Percentiles rank a stretch among this genome's conserved stretches.
These are phyloP conservation scores for Aurelia coerulea DNA, from an alignment of 30 jellyfish, hydroid and myxozoan genomes.

Conservation along the genomic window DNA sequence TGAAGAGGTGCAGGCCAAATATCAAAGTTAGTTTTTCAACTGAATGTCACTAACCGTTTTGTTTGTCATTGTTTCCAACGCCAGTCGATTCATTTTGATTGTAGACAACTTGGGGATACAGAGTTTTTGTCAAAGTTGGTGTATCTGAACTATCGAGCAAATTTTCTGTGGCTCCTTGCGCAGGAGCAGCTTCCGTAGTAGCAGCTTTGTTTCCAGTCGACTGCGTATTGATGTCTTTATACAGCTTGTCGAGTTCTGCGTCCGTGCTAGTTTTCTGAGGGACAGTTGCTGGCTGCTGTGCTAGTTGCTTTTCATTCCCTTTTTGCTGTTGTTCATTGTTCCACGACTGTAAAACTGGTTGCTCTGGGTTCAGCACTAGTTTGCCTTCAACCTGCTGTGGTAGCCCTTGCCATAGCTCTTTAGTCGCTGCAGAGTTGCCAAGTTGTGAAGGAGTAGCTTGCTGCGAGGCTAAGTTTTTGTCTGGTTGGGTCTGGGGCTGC, in stretches of 20 bases:
- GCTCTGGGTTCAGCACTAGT: conserved; percentile 41
- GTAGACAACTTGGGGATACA: conserved; percentile 43
- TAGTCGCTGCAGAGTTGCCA: background rate
- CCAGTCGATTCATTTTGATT: no score
- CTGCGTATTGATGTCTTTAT: conserved; percentile 28
- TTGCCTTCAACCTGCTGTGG: conserved; percentile 61
- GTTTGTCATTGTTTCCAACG: background rate
- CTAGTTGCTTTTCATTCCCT: conserved; percentile 84
- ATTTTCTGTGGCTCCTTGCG: conserved; percentile 22
- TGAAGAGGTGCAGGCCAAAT: no score
- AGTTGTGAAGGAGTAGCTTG: background rate
- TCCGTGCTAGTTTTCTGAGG: background rate
- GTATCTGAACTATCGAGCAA: conserved; percentile 63
- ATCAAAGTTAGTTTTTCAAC: no score
- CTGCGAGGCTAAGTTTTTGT: background rate
- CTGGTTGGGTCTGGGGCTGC: background rate
- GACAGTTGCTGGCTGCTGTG: conserved; percentile 32
- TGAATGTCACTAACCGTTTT: background rate
- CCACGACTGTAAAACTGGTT: conserved; percentile 20
- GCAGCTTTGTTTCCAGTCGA: conserved; percentile 1
- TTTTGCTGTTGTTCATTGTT: conserved; percentile 2
- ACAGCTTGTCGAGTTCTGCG: conserved; percentile 25
- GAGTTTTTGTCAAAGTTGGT: conserved; percentile 62
- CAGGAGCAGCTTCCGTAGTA: background rate
- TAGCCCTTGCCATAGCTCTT: conserved; percentile 39